Percentiles rank a stretch among this genome's conserved stretches.
phyloP scores from a whole-genome alignment of 1,140 invertebrate species.

The Akabosia matsudoensis region DNA sequence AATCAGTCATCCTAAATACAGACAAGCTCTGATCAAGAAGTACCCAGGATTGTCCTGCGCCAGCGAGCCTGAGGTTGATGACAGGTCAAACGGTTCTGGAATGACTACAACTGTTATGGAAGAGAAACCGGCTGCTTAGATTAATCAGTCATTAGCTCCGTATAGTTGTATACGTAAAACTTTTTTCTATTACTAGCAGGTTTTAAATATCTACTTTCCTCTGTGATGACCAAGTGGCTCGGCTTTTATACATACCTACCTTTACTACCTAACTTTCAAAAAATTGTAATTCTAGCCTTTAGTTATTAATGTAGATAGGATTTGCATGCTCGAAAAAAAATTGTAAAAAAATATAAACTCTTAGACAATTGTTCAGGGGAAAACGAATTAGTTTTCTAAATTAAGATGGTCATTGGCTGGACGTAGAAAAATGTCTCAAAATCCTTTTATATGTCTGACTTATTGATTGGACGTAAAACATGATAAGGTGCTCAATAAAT shows the following conservation, averaged over 20 bases:
- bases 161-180: too few species aligned
- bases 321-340: background rate
- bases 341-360: background rate
- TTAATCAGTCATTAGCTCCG: background rate
- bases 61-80: background rate
- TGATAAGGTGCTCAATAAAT: too few species aligned
- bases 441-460: too few species aligned
- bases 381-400: too few species aligned
- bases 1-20: conserved; percentile 76
- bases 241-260: background rate
- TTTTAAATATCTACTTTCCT: background rate
- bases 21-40: conserved; percentile 65
- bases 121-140: background rate
- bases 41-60: conserved; percentile 65
- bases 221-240: background rate
- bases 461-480: too few species aligned
- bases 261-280: too few species aligned
- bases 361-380: too few species aligned
- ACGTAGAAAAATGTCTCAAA: too few species aligned
- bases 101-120: background rate
- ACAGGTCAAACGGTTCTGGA: background rate
- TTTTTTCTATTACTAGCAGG: too few species aligned
- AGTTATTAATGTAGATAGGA: background rate
- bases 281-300: background rate
- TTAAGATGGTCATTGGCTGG: too few species aligned